Base-by-base conservation (phyloP, 2,113 vertebrate species). In the Oxygymnocypris stewartii region DNA sequence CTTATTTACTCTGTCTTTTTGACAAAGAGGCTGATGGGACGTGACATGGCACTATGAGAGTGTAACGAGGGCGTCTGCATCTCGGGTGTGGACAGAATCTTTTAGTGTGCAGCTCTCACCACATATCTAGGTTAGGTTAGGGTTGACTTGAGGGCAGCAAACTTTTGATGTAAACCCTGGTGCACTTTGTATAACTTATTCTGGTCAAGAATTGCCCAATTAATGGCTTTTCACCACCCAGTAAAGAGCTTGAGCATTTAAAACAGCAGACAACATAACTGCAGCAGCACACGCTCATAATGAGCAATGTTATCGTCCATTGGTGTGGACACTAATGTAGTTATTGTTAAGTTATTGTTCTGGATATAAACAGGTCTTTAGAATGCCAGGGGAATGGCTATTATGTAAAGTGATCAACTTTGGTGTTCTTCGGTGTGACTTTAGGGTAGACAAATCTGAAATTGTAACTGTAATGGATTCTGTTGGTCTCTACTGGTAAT, bases 1-100 rank as follows among this genome's bases (percentile, higher is more conserved):
- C 59, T 84, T 78, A 90, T 91, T 92, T 91, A 86, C 88, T 87
- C 44, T 51, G 65, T 82, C 81, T 69, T 69, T 82, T 82, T 31
- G 80, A 69, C 44, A 51, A 35, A 69, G 81, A 82, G 63, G 81
- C 63, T 82, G 63, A 82, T 82, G 81, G 44, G 81, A 82, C 40
- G 44, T 71, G 81, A 54, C 65, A 71, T 4, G 42, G n/a, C 18
- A 16, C 25, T 82, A 7, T 82, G 80, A 51, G 12, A 81, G 63
- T 49, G 80, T 35, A 69, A 69, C 25, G 11, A 82, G 63, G 40
- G 6, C 11, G 42, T 51, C 47, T 69, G 63, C 16, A 13, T 82
- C 81, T 82, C 31, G 44, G 44, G 63, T 35, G 28, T 82, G 42
- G 63, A 69, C 63, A 35, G 81, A 82, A 82, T 63, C 61, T 65